phyloP scores from a whole-genome alignment of 2,113 vertebrate genomes.

The Entomyzon cyanotis region DNA sequence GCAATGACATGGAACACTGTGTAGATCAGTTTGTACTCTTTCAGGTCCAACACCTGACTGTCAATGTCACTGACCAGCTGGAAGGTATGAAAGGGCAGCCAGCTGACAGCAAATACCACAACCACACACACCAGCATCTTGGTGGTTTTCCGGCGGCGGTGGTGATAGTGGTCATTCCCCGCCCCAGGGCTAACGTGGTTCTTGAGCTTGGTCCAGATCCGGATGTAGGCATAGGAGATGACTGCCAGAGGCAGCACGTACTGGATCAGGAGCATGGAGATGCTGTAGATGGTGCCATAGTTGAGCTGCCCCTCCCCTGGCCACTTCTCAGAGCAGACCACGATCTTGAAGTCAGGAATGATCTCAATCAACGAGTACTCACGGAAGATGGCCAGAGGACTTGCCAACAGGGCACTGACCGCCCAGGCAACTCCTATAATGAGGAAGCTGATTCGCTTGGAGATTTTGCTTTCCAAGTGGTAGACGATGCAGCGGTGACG shows the following conservation, averaged over 20 bases:
- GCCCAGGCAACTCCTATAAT: slow-evolving; percentile 89
- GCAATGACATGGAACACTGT: slow-evolving; percentile 90
- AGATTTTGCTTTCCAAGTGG: slow-evolving; percentile 90
- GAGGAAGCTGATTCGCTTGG: slow-evolving; percentile 84
- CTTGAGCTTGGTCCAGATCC: slow-evolving; percentile 91
- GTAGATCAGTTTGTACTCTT: slow-evolving; percentile 92
- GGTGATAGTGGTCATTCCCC: slow-evolving; percentile 79
- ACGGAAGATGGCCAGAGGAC: slow-evolving; percentile 92
- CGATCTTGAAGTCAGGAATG: slow-evolving; percentile 79
- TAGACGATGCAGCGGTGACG: slow-evolving; percentile 90
- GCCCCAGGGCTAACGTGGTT: slow-evolving; percentile 76
- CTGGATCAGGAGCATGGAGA: slow-evolving; percentile 87
- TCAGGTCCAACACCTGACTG: slow-evolving; percentile 81
- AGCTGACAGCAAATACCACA: slow-evolving; percentile 91
- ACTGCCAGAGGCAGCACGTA: slow-evolving; percentile 87
- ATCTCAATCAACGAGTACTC: slow-evolving; percentile 86
- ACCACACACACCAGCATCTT: slow-evolving; percentile 93
- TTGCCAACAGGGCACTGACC: slow-evolving; percentile 87
- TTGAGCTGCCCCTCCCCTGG: slow-evolving; percentile 80
- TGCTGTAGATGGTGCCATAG: slow-evolving; percentile 85
- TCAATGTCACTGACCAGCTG: slow-evolving; percentile 91
- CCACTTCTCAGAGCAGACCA: slow-evolving; percentile 90
- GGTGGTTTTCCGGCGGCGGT: slow-evolving; percentile 86
- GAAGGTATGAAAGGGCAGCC: slow-evolving; percentile 92
- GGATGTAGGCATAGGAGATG: slow-evolving; percentile 86